Conservation (phyloP, 2,113 vertebrate genomes). For the Pholis gunnellus region DNA sequence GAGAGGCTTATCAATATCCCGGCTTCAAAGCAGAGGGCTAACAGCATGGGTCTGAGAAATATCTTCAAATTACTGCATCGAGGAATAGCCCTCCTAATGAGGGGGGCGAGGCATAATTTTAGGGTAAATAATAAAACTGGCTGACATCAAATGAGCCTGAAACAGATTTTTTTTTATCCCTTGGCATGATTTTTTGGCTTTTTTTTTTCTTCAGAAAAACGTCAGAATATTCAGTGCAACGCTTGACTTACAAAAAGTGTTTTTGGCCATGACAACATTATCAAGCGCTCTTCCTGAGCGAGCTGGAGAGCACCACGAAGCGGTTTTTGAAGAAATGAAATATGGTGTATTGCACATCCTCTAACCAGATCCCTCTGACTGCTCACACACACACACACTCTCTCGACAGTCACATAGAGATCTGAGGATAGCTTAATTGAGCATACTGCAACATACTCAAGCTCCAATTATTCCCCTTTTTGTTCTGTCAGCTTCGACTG, state of each 20-base stretch:
- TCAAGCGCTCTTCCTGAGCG: constrained; percentile 5
- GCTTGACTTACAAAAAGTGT: constrained; percentile 29
- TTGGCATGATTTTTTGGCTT: constrained; percentile 13
- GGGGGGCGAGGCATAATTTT: constrained; percentile 46
- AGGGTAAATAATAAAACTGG: constrained; percentile 57
- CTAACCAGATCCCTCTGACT: background rate
- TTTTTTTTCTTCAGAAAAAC: background rate
- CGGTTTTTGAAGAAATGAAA: constrained; percentile 27
- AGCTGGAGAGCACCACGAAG: background rate
- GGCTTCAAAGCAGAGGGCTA: constrained; percentile 65
- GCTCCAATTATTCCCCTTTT: constrained; percentile 52
- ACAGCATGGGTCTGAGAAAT: constrained; percentile 54
- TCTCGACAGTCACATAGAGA: constrained; percentile 38
- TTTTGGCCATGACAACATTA: constrained; percentile 29
- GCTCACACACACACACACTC: constrained; percentile 10
- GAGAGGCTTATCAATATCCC: constrained; percentile 70
- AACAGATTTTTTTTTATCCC: constrained; percentile 47
- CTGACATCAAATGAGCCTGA: constrained; percentile 44
- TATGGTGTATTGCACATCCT: background rate
- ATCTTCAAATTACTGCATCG: constrained; percentile 50
- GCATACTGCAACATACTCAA: constrained; percentile 37
- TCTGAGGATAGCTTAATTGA: constrained; percentile 59
- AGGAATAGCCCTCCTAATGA: constrained; percentile 46
- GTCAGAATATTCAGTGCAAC: constrained; percentile 4
- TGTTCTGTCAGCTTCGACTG: constrained; percentile 58